These are phyloP conservation scores for Adoxophyes honmai DNA, from an alignment of 1,140 invertebrate genomes.

Conservation along the genomic window DNA sequence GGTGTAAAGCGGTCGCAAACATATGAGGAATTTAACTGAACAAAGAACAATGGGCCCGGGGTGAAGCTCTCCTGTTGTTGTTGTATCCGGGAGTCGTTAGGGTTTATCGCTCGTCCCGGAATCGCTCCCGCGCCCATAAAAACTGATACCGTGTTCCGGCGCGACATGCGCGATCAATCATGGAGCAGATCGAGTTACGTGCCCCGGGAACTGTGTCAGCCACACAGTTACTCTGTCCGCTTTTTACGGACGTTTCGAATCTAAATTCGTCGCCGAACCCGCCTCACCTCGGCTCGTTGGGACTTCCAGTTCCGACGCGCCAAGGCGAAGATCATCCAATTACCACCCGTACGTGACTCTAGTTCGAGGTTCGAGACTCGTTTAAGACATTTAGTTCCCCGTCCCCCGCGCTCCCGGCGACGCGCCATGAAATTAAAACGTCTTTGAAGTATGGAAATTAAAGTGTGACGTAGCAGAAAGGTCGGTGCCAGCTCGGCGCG, in stretches of 20 bases:
- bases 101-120: too few relatives aligned
- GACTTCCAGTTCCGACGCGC: too few relatives aligned
- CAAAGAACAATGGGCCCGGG: not conserved
- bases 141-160: too few relatives aligned
- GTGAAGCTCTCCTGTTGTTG: too few relatives aligned
- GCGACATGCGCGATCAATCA: not conserved
- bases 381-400: too few relatives aligned
- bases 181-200: not conserved
- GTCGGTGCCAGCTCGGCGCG: not conserved
- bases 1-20: not conserved
- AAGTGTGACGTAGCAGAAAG: constrained; percentile 24
- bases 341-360: constrained; percentile 1
- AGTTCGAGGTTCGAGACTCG: not conserved
- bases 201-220: not conserved
- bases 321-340: not conserved
- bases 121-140: too few relatives aligned
- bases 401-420: not conserved
- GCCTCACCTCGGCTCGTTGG: too few relatives aligned
- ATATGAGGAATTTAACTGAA: not conserved
- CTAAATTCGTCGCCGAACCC: too few relatives aligned
- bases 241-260: not conserved
- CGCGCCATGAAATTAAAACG: constrained; percentile 28
- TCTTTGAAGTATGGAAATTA: constrained; percentile 25
- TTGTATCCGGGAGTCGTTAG: too few relatives aligned
- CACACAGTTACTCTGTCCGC: not conserved